phyloP scores from a whole-genome alignment of 2,797 vertebrate species.

The Rhyacichthys aspro region DNA sequence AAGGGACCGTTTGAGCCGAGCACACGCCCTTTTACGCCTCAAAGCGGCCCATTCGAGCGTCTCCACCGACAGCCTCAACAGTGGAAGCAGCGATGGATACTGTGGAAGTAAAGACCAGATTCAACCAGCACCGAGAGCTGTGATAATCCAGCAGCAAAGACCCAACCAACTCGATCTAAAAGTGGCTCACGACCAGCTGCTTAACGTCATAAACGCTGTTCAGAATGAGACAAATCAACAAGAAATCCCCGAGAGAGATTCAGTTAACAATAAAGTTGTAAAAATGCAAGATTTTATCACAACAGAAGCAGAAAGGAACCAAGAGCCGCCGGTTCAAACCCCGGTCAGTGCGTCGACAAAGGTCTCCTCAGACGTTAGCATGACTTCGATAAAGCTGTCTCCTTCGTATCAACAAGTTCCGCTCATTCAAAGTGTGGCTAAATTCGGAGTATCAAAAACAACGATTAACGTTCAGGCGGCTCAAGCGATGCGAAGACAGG shows the following conservation, averaged over 20 bases:
- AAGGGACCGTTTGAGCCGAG: constrained; percentile 82
- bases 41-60: constrained; percentile 89
- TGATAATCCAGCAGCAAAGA: constrained; percentile 79
- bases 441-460: constrained; percentile 69
- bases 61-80: constrained; percentile 95
- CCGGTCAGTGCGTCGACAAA: constrained; percentile 78
- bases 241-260: constrained; percentile 80
- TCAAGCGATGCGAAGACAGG: constrained; percentile 84
- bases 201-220: constrained; percentile 46
- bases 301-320: constrained; percentile 77
- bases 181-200: constrained; percentile 74
- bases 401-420: constrained; percentile 95
- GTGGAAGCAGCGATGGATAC: constrained; percentile 92
- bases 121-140: constrained; percentile 75
- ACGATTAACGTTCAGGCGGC: constrained; percentile 80
- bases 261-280: constrained; percentile 77
- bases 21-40: constrained; percentile 86
- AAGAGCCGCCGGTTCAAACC: constrained; percentile 70
- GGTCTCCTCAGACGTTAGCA: constrained; percentile 78
- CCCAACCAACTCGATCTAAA: constrained; percentile 93
- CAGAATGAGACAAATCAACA: constrained; percentile 58
- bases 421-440: constrained; percentile 82
- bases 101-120: constrained; percentile 89
- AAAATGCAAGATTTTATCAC: constrained; percentile 59
- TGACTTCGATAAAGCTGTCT: constrained; percentile 92